Conservation (phyloP, 2,113 vertebrate species). For the Leiothrix lutea region DNA sequence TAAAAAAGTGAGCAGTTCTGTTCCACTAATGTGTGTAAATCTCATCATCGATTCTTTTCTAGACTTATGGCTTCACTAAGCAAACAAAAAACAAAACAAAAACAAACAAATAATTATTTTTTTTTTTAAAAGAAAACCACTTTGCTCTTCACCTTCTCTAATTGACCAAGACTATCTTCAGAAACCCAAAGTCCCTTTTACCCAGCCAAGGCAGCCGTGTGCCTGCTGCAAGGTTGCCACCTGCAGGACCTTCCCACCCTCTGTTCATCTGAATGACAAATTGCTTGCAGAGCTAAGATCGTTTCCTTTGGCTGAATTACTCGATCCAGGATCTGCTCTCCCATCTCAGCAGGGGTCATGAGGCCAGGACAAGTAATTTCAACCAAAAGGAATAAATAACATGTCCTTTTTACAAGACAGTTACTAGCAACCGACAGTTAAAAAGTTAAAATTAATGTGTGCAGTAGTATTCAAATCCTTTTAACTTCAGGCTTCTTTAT, state of each 20-base stretch:
- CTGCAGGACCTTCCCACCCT: conserved; percentile 5
- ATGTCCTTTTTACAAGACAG: not conserved
- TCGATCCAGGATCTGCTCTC: not conserved
- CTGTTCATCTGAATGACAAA: not conserved
- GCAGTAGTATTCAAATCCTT: not conserved
- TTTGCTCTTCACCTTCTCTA: not conserved
- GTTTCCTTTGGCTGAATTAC: fast-evolving
- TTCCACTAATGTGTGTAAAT: not conserved
- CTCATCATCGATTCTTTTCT: not conserved
- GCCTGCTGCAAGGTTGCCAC: conserved; percentile 41
- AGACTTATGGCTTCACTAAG: not conserved
- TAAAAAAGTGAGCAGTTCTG: not conserved
- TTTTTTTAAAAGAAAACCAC: too few relatives aligned
- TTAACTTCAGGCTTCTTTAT: not conserved
- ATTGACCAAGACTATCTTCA: not conserved
- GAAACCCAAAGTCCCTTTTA: not conserved
- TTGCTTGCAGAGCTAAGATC: not conserved
- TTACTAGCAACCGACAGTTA: not conserved
- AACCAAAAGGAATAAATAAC: not conserved
- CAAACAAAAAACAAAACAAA: not conserved
- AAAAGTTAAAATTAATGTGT: not conserved
- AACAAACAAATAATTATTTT: too few relatives aligned
- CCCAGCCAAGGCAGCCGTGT: not conserved
- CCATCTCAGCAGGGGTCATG: not conserved
- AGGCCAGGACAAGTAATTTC: not conserved